phyloP scores from a whole-genome alignment of 2,113 vertebrate genomes.

The Castor canadensis region DNA sequence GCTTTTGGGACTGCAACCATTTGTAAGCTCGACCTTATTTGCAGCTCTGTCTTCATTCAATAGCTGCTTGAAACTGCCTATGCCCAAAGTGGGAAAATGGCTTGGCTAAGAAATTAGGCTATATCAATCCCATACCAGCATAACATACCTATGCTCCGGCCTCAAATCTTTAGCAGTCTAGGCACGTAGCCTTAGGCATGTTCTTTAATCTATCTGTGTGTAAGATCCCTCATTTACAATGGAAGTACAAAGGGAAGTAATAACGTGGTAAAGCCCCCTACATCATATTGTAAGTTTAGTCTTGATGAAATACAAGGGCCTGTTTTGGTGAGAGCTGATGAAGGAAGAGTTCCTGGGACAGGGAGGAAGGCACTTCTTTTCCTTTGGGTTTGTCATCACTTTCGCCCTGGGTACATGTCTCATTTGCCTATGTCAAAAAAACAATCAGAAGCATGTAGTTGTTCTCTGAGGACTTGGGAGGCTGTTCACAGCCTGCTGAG shows the following conservation, averaged over 20 bases:
- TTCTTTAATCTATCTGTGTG: not conserved
- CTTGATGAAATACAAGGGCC: not conserved
- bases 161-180: not conserved
- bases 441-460: not conserved
- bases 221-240: not conserved
- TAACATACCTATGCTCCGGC: not conserved
- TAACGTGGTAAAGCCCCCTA: not conserved
- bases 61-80: not conserved
- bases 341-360: not conserved
- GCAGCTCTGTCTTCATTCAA: not conserved
- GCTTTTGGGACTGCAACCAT: not conserved
- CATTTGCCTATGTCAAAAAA: not conserved
- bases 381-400: not conserved
- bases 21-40: not conserved
- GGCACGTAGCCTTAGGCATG: not conserved
- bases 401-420: not conserved
- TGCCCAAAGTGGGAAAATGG: not conserved
- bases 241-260: slow-evolving; percentile 34
- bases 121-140: not conserved
- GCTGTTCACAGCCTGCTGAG: slow-evolving; percentile 47
- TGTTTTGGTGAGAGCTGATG: not conserved
- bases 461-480: slow-evolving; percentile 15
- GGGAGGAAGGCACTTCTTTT: not conserved
- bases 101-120: not conserved
- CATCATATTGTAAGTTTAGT: not conserved